Evolutionary conservation across 2,888 invertebrate species (phyloP), one percentile per base, ranked within the genome.

Genomic region (Isotomurus palustris): DNA sequence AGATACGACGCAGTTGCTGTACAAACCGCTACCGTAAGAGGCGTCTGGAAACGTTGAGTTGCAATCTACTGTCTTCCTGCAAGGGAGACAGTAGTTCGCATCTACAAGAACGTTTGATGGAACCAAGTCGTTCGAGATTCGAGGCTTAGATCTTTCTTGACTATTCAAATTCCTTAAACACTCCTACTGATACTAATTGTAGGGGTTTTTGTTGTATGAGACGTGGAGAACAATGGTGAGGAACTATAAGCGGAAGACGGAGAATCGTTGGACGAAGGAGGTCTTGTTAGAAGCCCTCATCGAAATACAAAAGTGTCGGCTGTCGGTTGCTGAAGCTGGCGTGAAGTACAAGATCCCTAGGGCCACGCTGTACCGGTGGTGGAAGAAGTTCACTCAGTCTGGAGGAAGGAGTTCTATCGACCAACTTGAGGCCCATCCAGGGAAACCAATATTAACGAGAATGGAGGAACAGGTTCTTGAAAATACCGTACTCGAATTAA

Each of bases 381-480:
- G 64, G 41, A 62, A 66, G 36, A 69, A 68, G 43, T 69, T 71
- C 22, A 55, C 62, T 1, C 51, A 66, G 21, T 61, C 62, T 1
- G 70, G 68, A 14, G 67, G 62, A 1, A 64, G 67, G 47, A 61
- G 53, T 52, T 67, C 69, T 54, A 57, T 66, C 27, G 62, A 69
- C 52, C 67, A 67, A 43, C 66, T 69, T 40, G 56, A 67, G 17
- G 68, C 67, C 8, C 67, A 69, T 58, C 69, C 69, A 2, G 70
- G 70, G 1, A 69, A 69, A 43, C 69, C 70, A 1, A 69, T 71
- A 14, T 45, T 71, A 8, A 68, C 67, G 3, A 63, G 60, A 32
- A 66, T 71, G 44, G 70, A 71, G 55, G 70, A 71, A 47, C 69
- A 69, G 54, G 68, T 69, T 1, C 44, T 70, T 50, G 70, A 69